Base-by-base conservation (phyloP, 2,113 vertebrate species). In the Microtus pennsylvanicus region DNA sequence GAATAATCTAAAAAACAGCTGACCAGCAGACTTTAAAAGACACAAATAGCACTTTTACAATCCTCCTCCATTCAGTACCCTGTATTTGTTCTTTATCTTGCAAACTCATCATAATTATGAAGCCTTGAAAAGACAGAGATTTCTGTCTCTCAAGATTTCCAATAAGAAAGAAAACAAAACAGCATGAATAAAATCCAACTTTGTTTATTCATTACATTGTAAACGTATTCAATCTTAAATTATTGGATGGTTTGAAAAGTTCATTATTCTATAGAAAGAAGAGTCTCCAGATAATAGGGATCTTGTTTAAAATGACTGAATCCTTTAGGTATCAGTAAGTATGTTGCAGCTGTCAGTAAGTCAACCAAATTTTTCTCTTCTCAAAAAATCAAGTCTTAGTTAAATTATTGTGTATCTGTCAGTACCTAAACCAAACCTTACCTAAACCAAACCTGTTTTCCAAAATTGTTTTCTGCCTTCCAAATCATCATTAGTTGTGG, bases 21-120 rank as follows among this genome's bases (percentile, higher is more conserved):
- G 72, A 95, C 77, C 35, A 78, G 22, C 58, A 63, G 3, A 78
- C 47, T 94, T 94, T 33, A 92, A 70, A 94, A 87, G 33, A 75
- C 26, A 90, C 61, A 97, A 67, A 55, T 30, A 55, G 16, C 6
- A 21, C 65, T 63, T 87, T 52, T 45, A 50, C 75, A 89, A 17
- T 1, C 28, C 19, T 67, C 47, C 0, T 35, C 70, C 10, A 17
- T 28, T 38, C 16, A 35, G 2, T 22, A 47, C 12, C 26, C 58
- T 42, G 42, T 86, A 38, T 85, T 94, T 87, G 14, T 85, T 85
- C 13, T 26, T 33, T 16, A 33, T 86, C 3, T 70, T 55, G 30
- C 4, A 76, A 61, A 72, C 50, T 38, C 86, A 88, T 55, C 69
- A 38, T 74, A 65, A 75, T 65, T 8, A 63, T 13, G 28, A 91